These are phyloP conservation scores for Limnephilus auricula DNA, from an alignment of 2,888 invertebrate genomes.

Conservation along the genomic window DNA sequence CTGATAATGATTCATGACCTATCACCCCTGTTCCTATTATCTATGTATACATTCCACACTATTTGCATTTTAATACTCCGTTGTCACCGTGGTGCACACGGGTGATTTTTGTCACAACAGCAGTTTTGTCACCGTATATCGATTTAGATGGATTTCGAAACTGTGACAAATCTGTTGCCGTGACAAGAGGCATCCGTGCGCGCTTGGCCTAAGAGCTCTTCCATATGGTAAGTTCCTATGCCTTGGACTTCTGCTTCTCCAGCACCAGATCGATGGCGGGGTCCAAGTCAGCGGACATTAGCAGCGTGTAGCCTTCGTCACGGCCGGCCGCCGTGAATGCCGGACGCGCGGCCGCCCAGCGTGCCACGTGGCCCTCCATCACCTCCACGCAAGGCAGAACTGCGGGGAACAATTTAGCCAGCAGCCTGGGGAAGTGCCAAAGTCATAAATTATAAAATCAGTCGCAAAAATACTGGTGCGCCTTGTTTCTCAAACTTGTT, in stretches of 20 bases:
- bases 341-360: slow-evolving; percentile 78
- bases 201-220: neutral
- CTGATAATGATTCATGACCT: too few species aligned
- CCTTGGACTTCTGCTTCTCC: slow-evolving; percentile 5
- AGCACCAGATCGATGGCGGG: slow-evolving; percentile 52
- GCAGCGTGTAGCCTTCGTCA: slow-evolving; percentile 56
- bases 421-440: slow-evolving; percentile 71
- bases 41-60: too few species aligned
- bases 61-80: too few species aligned
- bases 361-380: slow-evolving; percentile 77
- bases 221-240: neutral
- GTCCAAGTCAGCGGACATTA: slow-evolving; percentile 57
- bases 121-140: too few species aligned
- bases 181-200: too few species aligned
- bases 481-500: too few species aligned
- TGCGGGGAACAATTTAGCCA: slow-evolving; percentile 77
- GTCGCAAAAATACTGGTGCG: too few species aligned
- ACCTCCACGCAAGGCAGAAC: slow-evolving; percentile 73
- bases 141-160: too few species aligned
- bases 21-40: too few species aligned
- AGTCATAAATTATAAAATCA: neutral
- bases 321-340: slow-evolving; percentile 67
- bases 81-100: too few species aligned
- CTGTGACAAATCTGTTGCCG: too few species aligned
- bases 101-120: too few species aligned